phyloP scores from a whole-genome alignment of 2,113 vertebrate genomes.

The Rattus rattus region DNA sequence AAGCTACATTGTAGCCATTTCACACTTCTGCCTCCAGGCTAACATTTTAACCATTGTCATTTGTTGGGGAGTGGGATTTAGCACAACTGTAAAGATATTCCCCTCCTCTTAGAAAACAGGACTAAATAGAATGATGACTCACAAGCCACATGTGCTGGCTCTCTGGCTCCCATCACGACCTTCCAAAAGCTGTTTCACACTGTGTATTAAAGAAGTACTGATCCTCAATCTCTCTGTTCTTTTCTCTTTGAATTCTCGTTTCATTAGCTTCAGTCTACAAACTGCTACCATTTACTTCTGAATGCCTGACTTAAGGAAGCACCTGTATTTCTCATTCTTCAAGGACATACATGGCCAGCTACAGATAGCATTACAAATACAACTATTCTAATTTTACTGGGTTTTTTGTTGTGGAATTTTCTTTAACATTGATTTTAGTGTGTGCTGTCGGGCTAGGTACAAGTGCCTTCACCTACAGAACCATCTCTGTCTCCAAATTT shows the following conservation, averaged over 20 bases:
- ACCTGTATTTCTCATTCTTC: constrained; percentile 6
- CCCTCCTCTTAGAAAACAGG: background rate
- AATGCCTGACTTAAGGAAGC: constrained; percentile 39
- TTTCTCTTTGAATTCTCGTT: constrained; percentile 47
- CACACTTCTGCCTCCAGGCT: background rate
- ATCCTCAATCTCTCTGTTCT: background rate
- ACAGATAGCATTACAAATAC: constrained; percentile 19
- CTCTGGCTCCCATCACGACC: background rate
- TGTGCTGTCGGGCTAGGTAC: too few species aligned
- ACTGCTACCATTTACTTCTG: background rate
- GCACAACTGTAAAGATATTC: background rate
- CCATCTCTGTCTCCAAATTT: background rate
- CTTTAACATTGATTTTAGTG: background rate
- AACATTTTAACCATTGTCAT: background rate
- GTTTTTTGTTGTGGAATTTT: background rate
- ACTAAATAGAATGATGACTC: background rate
- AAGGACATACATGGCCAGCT: constrained; percentile 27
- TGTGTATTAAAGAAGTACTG: constrained; percentile 8
- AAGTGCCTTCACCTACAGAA: background rate
- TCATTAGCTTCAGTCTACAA: constrained; percentile 45
- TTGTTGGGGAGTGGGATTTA: background rate
- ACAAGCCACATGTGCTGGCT: background rate
- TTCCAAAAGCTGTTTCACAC: constrained; percentile 26
- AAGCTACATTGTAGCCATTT: constrained; percentile 50
- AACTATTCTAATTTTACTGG: constrained; percentile 41